phyloP scores from a whole-genome alignment of 2,888 invertebrate species.

The Eupithecia inturbata region DNA sequence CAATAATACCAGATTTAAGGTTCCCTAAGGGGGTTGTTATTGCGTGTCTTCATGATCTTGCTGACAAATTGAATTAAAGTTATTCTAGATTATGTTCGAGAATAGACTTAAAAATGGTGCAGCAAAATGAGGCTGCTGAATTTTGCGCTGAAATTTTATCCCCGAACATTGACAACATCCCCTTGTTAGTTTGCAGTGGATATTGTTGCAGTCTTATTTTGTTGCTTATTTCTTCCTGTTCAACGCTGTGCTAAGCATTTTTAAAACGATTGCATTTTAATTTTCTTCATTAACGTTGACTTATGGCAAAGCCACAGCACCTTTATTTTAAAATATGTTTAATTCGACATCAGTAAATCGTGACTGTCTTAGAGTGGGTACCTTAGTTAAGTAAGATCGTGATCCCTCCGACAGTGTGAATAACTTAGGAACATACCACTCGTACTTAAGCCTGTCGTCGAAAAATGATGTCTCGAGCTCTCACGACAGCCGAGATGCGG shows the following conservation, averaged over 20 bases:
- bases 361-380: slow-evolving; percentile 35
- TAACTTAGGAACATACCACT: not conserved
- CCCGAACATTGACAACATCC: slow-evolving; percentile 3
- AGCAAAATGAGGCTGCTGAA: not conserved
- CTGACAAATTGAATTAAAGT: slow-evolving; percentile 32
- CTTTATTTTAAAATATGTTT: slow-evolving; percentile 12
- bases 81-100: slow-evolving; percentile 12
- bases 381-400: slow-evolving; percentile 41
- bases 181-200: slow-evolving; percentile 2
- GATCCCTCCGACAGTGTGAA: slow-evolving; percentile 25
- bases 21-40: slow-evolving; percentile 44
- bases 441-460: slow-evolving; percentile 26
- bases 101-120: not conserved
- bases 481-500: slow-evolving; percentile 27
- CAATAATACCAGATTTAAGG: slow-evolving; percentile 50
- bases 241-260: not conserved
- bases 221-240: not conserved
- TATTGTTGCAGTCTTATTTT: not conserved
- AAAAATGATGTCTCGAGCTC: slow-evolving; percentile 37
- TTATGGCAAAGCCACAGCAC: not conserved
- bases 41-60: slow-evolving; percentile 38
- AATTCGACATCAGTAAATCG: slow-evolving; percentile 33
- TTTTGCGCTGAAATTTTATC: not conserved
- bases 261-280: not conserved
- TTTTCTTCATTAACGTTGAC: not conserved